These are phyloP conservation scores for Crotalus horridus DNA, from an alignment of 2,113 vertebrate genomes.

Conservation along the genomic window DNA sequence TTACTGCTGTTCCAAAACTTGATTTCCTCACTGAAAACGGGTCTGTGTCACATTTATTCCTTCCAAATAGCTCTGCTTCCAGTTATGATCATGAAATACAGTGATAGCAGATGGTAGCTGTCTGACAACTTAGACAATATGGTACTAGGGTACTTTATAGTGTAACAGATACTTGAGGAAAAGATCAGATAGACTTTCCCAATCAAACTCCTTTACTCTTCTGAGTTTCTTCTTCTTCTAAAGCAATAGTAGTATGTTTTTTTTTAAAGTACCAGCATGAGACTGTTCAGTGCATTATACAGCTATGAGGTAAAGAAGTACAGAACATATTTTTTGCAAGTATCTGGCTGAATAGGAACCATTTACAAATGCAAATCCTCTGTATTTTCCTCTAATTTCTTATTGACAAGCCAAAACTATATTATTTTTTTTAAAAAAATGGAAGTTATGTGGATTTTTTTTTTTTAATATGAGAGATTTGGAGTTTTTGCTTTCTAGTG, in stretches of 20 bases:
- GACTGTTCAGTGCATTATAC: neutral
- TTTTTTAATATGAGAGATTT: neutral
- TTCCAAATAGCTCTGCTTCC: neutral
- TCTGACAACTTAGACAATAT: neutral
- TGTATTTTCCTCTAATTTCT: neutral
- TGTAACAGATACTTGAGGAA: neutral
- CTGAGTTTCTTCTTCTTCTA: neutral
- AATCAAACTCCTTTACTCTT: accelerated
- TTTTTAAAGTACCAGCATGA: neutral
- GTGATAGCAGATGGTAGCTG: neutral
- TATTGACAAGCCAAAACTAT: neutral
- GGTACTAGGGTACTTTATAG: neutral
- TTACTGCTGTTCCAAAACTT: neutral
- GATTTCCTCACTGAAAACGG: neutral
- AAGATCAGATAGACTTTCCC: neutral
- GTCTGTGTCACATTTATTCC: neutral
- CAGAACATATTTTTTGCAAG: neutral
- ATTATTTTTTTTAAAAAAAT: neutral
- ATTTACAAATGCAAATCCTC: neutral
- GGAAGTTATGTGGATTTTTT: neutral
- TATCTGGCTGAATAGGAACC: neutral
- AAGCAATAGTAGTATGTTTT: neutral
- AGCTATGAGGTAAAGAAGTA: neutral
- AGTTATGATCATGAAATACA: neutral
- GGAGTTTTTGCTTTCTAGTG: neutral